These are phyloP conservation scores for Protophormia terraenovae DNA, from an alignment of 2,888 invertebrate species.

Conservation along the genomic window DNA sequence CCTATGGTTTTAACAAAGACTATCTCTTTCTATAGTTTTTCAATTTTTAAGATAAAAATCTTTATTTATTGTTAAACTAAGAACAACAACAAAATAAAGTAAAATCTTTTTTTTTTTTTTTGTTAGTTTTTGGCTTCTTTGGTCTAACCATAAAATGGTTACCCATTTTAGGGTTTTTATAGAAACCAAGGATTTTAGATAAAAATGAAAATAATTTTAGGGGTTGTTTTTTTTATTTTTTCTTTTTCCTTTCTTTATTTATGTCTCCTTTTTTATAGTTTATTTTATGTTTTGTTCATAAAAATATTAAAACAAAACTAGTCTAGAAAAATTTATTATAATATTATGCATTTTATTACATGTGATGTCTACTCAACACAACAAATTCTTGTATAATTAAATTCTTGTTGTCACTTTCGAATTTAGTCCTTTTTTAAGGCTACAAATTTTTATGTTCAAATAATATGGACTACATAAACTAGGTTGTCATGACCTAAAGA, in stretches of 20 bases:
- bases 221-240: conserved; percentile 30
- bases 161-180: conserved; percentile 48
- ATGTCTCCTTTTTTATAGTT: too few relatives aligned
- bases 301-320: background rate
- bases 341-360: background rate
- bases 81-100: background rate
- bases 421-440: background rate
- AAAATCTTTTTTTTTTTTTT: conserved; percentile 5
- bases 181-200: conserved; percentile 17
- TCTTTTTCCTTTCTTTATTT: background rate
- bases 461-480: background rate
- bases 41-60: conserved; percentile 41
- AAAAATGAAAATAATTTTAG: conserved; percentile 40
- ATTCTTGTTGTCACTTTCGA: conserved; percentile 29
- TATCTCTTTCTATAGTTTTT: conserved; percentile 1
- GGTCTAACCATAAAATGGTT: conserved; percentile 62
- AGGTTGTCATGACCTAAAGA: background rate
- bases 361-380: too few relatives aligned
- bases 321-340: background rate
- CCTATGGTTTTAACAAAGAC: background rate
- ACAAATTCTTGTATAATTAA: background rate
- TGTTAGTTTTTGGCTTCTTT: conserved; percentile 47
- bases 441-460: conserved; percentile 9
- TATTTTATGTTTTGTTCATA: background rate
- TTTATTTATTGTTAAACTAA: conserved; percentile 13